Base-by-base conservation (phyloP, 2,797 vertebrate species). In the Notolabrus celidotus region DNA sequence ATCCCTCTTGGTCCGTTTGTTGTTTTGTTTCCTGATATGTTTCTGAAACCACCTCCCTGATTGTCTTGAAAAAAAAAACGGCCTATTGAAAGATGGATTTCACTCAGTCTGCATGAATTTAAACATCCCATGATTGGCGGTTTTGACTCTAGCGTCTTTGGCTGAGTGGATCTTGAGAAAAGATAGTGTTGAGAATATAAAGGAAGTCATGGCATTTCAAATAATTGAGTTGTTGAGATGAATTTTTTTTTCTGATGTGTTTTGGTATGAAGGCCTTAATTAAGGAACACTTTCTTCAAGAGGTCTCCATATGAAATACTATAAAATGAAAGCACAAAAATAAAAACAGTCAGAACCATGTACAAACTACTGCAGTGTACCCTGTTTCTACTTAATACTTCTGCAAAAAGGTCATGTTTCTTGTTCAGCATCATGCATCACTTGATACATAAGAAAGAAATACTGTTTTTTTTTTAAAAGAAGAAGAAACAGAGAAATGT, bases 261-360 rank as follows among this genome's bases (percentile, higher is more conserved):
- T n/a, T 51, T 36, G 15, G 42, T 3, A 22, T 22, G 46, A 10
- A 20, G 4, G 42, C 10, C 10, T 46, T 46, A 12, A 22, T 12
- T 12, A 46, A 22, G 46, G n/a, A 46, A 45, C 11, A 14, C 11
- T 4, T 2, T 23, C 4, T 43, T 55, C 11, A 9, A 42, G 46
- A 77, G 38, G 34, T 63, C 60, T 69, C 11, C 4, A 10, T 58
- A 53, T 78, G 34, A 86, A 88, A 86, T 64, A 56, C 45, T 68
- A 29, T 22, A 56, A 65, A 83, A 70, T n/a, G 10, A 22, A 46
- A 46, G 39, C 20, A 56, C 0, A 69, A 43, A 31, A 42, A 67
- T 41, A 64, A 83, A 78, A 61, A 55, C 22, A 71, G 29, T 55
- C 15, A 64, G 45, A 25, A 73, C 56, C 66, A 47, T 53, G 19